Conservation (phyloP, 2,797 vertebrate genomes). For the Myotis planiceps region DNA sequence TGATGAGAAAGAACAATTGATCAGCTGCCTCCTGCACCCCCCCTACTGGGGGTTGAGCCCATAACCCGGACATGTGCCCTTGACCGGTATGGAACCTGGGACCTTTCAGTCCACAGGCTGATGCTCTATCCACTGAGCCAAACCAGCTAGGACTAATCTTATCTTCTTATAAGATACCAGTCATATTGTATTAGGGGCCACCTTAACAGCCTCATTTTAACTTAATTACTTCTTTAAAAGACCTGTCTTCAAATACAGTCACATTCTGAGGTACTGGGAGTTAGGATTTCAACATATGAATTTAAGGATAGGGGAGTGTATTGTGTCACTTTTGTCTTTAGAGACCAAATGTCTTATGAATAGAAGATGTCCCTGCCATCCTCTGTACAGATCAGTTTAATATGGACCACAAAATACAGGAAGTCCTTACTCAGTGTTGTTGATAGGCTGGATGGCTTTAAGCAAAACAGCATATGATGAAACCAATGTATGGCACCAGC, state of each 20-base stretch:
- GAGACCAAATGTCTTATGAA: background rate
- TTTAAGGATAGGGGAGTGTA: background rate
- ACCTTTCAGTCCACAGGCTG: too few relatives aligned
- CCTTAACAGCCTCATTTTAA: background rate
- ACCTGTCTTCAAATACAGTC: background rate
- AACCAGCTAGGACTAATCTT: background rate
- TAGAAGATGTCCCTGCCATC: background rate
- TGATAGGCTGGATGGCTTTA: background rate
- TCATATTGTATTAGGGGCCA: background rate
- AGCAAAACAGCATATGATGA: background rate
- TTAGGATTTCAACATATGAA: background rate
- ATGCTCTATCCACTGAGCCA: too few relatives aligned
- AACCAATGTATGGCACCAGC: background rate
- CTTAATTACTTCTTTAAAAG: background rate
- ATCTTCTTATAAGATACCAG: background rate
- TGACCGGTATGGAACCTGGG: too few relatives aligned
- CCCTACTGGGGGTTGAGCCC: too few relatives aligned
- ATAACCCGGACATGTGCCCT: too few relatives aligned
- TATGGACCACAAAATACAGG: background rate
- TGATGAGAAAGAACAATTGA: too few relatives aligned
- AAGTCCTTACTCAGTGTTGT: background rate
- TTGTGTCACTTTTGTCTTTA: background rate
- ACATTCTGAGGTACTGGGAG: background rate
- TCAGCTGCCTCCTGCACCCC: too few relatives aligned
- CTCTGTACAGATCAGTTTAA: background rate